Base-by-base conservation (phyloP, 2,113 vertebrate species). In the Petaurus breviceps region DNA sequence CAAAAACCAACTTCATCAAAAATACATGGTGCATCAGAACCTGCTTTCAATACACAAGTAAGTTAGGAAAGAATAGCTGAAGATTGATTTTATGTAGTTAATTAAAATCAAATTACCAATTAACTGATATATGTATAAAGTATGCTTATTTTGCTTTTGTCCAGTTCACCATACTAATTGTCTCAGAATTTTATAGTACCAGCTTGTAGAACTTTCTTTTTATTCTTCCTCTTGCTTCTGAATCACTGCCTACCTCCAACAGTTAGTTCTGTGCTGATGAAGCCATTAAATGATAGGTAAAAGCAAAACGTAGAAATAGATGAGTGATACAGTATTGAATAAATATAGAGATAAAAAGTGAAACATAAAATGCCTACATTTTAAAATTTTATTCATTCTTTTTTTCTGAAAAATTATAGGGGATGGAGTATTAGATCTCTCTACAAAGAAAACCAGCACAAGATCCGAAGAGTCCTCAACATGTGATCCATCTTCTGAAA, bases 401-500 rank as follows among this genome's bases (percentile, higher is more conserved):
- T 57, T 91, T 97, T 68, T 68, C 97, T 22, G 96, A 94, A 97
- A 97, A 98, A 97, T 98, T 98, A 96, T 97, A 99, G 99, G 98
- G 99, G 99, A 99, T 98, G 99, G 99, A 97, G 99, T 99, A 98
- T 99, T 99, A 97, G 99, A 99, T 99, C 99, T 99, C 98, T 99
- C 99, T 98, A 98, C 99, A 96, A 99, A 99, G 99, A 99, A 99
- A 98, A 99, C 98, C 97, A 98, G 97, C 98, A 98, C 98, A 97
- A 98, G 97, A 98, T 98, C 98, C 97, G 98, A 99, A 98, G 98
- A 99, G 98, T 98, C 99, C 96, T 97, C 98, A 95, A 98, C 99
- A 98, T 98, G 99, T 95, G 98, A 99, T 98, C 98, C 98, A 97
- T 98, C 98, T 98, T 99, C 99, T 98, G 99, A 99, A 98, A 99